phyloP scores from a whole-genome alignment of 2,113 vertebrate genomes.

The Anhinga anhinga region DNA sequence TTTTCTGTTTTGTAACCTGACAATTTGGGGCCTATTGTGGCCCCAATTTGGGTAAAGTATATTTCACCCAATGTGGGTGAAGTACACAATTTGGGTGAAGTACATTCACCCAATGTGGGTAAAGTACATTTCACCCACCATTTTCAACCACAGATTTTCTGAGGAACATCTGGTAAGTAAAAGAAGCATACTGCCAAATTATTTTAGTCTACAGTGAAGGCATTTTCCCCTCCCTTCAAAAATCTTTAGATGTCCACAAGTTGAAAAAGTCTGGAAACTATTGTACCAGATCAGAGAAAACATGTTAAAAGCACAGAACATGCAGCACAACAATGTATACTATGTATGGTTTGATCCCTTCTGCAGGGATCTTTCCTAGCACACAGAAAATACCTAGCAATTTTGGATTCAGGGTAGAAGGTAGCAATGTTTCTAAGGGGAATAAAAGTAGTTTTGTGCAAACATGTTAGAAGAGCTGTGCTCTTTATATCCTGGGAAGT shows the following conservation, averaged over 20 bases:
- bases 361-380: background rate
- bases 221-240: background rate
- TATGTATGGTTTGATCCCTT: background rate
- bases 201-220: background rate
- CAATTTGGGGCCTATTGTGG: background rate
- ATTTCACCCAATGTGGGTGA: too few relatives aligned
- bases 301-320: background rate
- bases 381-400: background rate
- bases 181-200: background rate
- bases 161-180: background rate
- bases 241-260: background rate
- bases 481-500: background rate
- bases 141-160: background rate
- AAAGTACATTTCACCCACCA: background rate
- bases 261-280: background rate
- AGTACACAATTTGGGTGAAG: too few relatives aligned
- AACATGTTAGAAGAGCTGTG: background rate
- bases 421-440: background rate
- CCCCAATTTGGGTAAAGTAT: background rate
- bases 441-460: background rate
- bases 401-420: background rate
- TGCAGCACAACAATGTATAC: background rate
- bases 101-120: too few relatives aligned
- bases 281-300: background rate
- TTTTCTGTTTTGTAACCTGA: background rate